phyloP scores from a whole-genome alignment of 2,113 vertebrate species.

The Cyanistes caeruleus region DNA sequence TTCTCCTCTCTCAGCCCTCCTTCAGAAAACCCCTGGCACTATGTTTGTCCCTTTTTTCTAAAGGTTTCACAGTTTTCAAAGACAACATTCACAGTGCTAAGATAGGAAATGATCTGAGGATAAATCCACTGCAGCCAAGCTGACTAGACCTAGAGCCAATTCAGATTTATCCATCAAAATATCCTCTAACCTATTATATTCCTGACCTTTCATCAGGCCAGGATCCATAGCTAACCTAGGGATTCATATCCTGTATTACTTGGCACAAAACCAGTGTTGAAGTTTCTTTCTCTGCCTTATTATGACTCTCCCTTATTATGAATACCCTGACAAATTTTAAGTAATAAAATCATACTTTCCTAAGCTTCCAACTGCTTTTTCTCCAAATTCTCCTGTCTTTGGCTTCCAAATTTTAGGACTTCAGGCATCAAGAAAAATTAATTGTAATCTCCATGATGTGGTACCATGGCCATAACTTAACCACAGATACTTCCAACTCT shows the following conservation, averaged over 20 bases:
- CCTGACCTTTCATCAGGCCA: neutral
- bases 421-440: neutral
- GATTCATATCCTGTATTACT: neutral
- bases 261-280: neutral
- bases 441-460: rapidly evolving
- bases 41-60: neutral
- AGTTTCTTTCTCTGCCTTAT: neutral
- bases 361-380: neutral
- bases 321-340: neutral
- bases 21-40: neutral
- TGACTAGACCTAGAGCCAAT: neutral
- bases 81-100: neutral
- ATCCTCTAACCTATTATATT: neutral
- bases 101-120: neutral
- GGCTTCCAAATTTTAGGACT: neutral
- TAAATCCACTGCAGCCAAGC: neutral
- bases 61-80: neutral
- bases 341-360: neutral
- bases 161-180: neutral
- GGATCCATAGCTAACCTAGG: neutral
- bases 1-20: neutral
- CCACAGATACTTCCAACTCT: neutral
- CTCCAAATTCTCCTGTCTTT: neutral
- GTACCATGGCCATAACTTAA: rapidly evolving
- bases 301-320: neutral